Percentiles rank a stretch among this genome's conserved stretches.
phyloP scores from a whole-genome alignment of 1,140 invertebrate species.

The Plectrocnemia conspersa region DNA sequence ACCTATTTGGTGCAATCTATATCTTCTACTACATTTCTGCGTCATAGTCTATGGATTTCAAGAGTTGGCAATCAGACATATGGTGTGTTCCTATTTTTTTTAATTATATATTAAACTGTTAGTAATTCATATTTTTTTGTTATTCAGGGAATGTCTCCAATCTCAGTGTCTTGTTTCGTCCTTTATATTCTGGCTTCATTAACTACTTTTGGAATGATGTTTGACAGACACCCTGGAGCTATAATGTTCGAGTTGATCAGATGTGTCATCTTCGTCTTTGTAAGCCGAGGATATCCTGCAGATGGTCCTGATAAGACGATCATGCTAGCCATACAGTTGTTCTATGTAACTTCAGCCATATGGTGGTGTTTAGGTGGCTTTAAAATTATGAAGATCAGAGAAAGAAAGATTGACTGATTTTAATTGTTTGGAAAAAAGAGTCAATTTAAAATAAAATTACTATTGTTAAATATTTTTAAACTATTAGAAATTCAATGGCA shows the following conservation, averaged over 20 bases:
- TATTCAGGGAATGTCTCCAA: slow-evolving; percentile 56
- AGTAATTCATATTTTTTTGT: slow-evolving; percentile 36
- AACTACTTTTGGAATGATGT: slow-evolving; percentile 65
- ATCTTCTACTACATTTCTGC: slow-evolving; percentile 65
- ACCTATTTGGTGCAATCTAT: slow-evolving; percentile 64
- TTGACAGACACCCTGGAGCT: slow-evolving; percentile 56
- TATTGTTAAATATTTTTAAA: no score
- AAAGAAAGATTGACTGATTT: slow-evolving; percentile 19
- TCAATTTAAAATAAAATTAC: no score
- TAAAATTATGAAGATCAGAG: slow-evolving; percentile 27
- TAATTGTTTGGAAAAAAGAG: background rate
- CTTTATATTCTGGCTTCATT: slow-evolving; percentile 62
- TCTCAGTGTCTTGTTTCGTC: slow-evolving; percentile 54
- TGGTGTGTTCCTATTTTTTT: slow-evolving; percentile 51
- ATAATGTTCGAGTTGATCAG: slow-evolving; percentile 53
- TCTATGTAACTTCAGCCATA: slow-evolving; percentile 27
- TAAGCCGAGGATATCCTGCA: slow-evolving; percentile 17
- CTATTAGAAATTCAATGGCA: no score
- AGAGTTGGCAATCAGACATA: slow-evolving; percentile 54
- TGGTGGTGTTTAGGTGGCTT: slow-evolving; percentile 32
- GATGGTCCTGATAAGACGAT: slow-evolving; percentile 4
- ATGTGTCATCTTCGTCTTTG: slow-evolving; percentile 47
- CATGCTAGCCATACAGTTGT: slow-evolving; percentile 26
- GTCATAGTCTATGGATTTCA: slow-evolving; percentile 61
- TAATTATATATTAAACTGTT: no score